Percentiles rank a stretch among this genome's conserved stretches.
Evolutionary conservation across 2,888 invertebrate species (phyloP).

Genomic region (Theretra japonica): DNA sequence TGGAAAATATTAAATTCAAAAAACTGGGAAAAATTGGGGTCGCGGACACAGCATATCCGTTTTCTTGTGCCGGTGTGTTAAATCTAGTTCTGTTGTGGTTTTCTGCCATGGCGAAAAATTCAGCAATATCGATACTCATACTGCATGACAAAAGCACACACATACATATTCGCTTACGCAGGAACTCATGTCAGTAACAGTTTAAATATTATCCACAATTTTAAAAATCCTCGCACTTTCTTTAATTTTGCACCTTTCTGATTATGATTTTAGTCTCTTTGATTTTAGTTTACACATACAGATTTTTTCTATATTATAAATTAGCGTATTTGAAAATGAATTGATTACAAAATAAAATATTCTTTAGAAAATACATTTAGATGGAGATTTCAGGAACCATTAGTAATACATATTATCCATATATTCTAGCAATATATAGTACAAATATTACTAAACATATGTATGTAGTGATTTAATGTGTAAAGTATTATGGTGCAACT

Average conservation of each 20-base stretch:
- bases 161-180: neutral
- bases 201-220: constrained; percentile 10
- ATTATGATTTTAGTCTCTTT: neutral
- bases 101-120: neutral
- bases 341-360: neutral
- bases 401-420: neutral
- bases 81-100: neutral
- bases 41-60: constrained; percentile 2
- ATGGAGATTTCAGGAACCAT: neutral
- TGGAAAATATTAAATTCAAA: neutral
- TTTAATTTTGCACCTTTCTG: neutral
- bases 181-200: neutral
- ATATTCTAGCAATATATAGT: neutral
- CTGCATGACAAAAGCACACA: constrained; percentile 4
- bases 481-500: neutral
- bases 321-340: neutral
- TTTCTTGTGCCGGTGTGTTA: constrained; percentile 2
- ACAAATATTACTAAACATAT: neutral
- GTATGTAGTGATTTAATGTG: neutral
- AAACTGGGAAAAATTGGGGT: neutral
- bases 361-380: neutral
- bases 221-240: constrained; percentile 34
- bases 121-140: constrained; percentile 6
- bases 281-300: neutral
- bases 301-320: neutral